Conservation (phyloP, 2,888 invertebrate species). For the Cyaniris semiargus region DNA sequence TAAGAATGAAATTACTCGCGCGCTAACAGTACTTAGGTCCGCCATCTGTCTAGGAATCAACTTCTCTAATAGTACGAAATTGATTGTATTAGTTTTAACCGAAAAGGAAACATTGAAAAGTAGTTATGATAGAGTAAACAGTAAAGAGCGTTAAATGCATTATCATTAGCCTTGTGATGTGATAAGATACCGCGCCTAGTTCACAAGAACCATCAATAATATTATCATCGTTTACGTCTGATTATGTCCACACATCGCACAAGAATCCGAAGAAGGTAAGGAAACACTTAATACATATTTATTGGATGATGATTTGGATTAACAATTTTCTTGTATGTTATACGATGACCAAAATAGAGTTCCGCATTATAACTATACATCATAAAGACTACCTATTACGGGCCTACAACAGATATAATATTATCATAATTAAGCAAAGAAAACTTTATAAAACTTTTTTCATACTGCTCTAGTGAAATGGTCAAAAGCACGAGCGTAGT, state of each 20-base stretch:
- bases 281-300: neutral
- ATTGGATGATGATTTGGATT: neutral
- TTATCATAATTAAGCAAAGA: neutral
- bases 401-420: too few relatives aligned
- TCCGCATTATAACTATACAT: neutral
- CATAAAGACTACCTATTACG: neutral
- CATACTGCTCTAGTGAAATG: too few relatives aligned
- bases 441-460: too few relatives aligned
- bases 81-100: neutral
- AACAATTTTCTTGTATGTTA: neutral
- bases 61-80: too few relatives aligned
- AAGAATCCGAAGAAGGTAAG: neutral
- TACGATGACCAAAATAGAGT: neutral
- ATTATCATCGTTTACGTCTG: conserved; percentile 9
- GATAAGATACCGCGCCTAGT: conserved; percentile 28
- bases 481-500: too few relatives aligned
- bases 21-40: too few relatives aligned
- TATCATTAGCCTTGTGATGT: conserved; percentile 23
- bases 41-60: too few relatives aligned
- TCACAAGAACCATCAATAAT: conserved; percentile 33
- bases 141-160: conserved; percentile 3
- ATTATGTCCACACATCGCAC: neutral
- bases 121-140: neutral
- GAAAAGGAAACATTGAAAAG: neutral
- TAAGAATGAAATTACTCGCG: too few relatives aligned